Base-by-base conservation (phyloP, 2,113 vertebrate genomes). In the Microcebus ravelobensis region DNA sequence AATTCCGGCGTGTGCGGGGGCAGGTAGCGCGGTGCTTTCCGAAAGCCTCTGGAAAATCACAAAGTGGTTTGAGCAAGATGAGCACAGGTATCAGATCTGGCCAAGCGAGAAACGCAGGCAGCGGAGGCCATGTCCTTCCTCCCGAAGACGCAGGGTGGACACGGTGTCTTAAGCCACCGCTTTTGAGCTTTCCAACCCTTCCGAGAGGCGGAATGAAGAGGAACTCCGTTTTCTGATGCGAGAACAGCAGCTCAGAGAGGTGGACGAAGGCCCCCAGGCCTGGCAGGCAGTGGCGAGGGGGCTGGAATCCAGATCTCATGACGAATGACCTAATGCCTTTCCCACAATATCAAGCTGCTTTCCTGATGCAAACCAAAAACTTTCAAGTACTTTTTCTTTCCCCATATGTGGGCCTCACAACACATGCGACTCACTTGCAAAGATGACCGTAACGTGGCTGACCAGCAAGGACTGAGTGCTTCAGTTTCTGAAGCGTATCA, bases 391-490 rank as follows among this genome's bases (percentile, higher is more conserved):
- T 31, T 25, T 14, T 14, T 6, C 36, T 15, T 8, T 8, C 1
- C 4, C 6, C 2, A 7, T 9, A 2, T 0, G 14, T 14, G 12
- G 45, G 61, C 12, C 71, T 74, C 52, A 15, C 25, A 52, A n/a
- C 55, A 23, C 23, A 20, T 0, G 10, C 36, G 20, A 85, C 55
- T 31, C 12, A 3, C 11, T 74, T 7, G 7, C 68, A 17, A 6
- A 76, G 45, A 27, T 1, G 29, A 20, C 65, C 4, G 0, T 0
- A 6, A 48, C 0, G 1, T 21, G 74, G 12, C 12, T 2, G 39
- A 18, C 84, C 2, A 0, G 8, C 0, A 1, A 27, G 52, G 45
- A 21, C 4, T 1, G 0, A 14, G 8, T 12, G 0, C 29, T 45
- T 20, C 21, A 27, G 55, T 39, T 21, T 17, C 1, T 4, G 4